phyloP scores from a whole-genome alignment of 2,888 invertebrate genomes.

The Callyntrura guangdongensis region DNA sequence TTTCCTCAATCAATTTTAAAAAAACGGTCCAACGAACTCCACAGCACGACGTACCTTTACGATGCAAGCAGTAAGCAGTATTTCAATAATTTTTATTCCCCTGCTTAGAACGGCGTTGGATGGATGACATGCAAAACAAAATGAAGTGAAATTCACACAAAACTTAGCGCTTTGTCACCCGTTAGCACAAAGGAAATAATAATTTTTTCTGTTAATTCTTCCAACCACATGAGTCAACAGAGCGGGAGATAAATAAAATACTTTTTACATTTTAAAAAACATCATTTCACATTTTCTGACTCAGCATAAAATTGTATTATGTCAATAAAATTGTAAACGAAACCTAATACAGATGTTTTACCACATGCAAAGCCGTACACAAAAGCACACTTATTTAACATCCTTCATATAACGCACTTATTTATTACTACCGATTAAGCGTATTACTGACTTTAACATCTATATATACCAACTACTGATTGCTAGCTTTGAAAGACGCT shows the following conservation, averaged over 20 bases:
- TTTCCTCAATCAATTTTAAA: no score
- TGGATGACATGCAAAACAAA: background rate
- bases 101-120: background rate
- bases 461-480: no score
- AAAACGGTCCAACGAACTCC: no score
- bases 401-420: constrained; percentile 60
- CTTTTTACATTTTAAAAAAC: constrained; percentile 37
- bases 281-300: constrained; percentile 64
- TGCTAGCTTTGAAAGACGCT: no score
- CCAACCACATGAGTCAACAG: background rate
- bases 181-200: background rate
- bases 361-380: constrained; percentile 54
- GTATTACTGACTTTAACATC: no score
- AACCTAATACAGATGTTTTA: constrained; percentile 62
- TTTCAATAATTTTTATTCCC: no score
- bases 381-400: constrained; percentile 28
- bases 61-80: no score
- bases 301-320: constrained; percentile 75
- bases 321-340: constrained; percentile 60
- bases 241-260: background rate
- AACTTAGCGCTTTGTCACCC: constrained; percentile 37
- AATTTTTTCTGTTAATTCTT: constrained; percentile 4
- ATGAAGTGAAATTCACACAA: constrained; percentile 25
- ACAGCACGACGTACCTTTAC: no score
- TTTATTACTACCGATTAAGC: constrained; percentile 68